Conservation (phyloP, 2,797 vertebrate species). For the Pseudopleuronectes americanus region DNA sequence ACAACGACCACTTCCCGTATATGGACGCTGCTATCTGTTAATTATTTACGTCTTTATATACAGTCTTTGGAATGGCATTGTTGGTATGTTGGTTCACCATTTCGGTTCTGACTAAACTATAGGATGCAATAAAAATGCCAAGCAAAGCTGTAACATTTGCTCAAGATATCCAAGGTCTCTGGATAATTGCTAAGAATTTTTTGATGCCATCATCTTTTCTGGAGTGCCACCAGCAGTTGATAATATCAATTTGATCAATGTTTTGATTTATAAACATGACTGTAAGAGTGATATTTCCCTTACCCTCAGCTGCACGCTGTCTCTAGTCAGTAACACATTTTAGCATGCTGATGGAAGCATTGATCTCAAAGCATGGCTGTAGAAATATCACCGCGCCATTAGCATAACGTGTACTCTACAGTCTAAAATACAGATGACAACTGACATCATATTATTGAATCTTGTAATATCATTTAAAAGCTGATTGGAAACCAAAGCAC, state of each 20-base stretch:
- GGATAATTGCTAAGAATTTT: not conserved
- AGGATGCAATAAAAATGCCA: not conserved
- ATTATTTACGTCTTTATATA: too few species aligned
- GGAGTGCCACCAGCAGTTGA: not conserved
- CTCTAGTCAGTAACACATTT: not conserved
- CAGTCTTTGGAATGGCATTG: not conserved
- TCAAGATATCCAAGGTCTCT: not conserved
- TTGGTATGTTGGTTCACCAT: not conserved
- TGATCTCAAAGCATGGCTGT: not conserved
- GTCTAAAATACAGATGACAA: not conserved
- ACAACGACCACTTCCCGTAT: too few species aligned
- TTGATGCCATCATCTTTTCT: not conserved
- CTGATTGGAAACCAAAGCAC: not conserved
- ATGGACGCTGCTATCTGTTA: too few species aligned
- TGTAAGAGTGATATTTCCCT: not conserved
- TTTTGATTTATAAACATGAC: not conserved
- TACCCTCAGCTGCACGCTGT: not conserved
- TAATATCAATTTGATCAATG: not conserved
- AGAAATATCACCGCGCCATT: not conserved
- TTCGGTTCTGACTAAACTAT: not conserved
- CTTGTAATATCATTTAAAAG: not conserved
- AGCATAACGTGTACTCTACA: not conserved
- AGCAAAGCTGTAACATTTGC: too few species aligned
- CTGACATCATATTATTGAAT: not conserved
- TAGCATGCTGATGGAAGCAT: too few species aligned